A percentile compares a stretch with the other conserved stretches of the same genome.
Conservation (phyloP, 2,113 vertebrate species). For the Hippocampus zosterae region DNA sequence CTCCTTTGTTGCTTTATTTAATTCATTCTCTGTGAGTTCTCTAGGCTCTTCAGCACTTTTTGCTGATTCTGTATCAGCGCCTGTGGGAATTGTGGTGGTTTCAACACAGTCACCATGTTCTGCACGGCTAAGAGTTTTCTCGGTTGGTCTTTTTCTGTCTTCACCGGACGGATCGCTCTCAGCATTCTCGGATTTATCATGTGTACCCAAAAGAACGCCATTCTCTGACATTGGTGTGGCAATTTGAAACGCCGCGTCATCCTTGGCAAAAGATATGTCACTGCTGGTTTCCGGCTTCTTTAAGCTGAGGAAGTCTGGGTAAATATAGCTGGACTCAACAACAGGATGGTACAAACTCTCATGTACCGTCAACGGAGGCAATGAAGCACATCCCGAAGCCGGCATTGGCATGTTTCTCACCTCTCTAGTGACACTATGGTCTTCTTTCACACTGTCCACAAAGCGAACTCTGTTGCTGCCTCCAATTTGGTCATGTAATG, state of each 20-base stretch:
- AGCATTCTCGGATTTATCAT: slow-evolving; percentile 6
- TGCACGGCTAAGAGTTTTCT: slow-evolving; percentile 25
- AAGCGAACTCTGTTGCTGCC: slow-evolving; percentile 56
- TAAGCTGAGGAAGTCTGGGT: slow-evolving; percentile 52
- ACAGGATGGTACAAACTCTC: slow-evolving; percentile 73
- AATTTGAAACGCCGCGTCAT: slow-evolving; percentile 15
- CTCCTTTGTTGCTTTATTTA: slow-evolving; percentile 1
- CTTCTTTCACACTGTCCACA: slow-evolving; percentile 44
- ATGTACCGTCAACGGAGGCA: slow-evolving; percentile 71
- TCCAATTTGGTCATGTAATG: slow-evolving; percentile 28
- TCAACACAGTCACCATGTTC: slow-evolving; percentile 19
- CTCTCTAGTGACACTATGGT: slow-evolving; percentile 18
- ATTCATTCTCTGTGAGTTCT: background rate
- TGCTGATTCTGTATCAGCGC: background rate
- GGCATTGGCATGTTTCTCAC: slow-evolving; percentile 13
- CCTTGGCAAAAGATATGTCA: slow-evolving; percentile 12
- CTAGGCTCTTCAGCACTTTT: background rate
- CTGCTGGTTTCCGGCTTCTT: slow-evolving; percentile 39
- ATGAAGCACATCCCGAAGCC: slow-evolving; percentile 56
- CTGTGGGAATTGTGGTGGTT: background rate
- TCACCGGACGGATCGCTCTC: slow-evolving; percentile 21
- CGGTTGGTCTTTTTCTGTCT: slow-evolving; percentile 10
- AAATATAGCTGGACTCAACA: slow-evolving; percentile 67
- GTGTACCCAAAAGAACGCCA: slow-evolving; percentile 14
- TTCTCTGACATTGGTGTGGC: slow-evolving; percentile 21